Base-by-base conservation (phyloP, 2,113 vertebrate species). In the Dunckerocampus dactyliophorus region DNA sequence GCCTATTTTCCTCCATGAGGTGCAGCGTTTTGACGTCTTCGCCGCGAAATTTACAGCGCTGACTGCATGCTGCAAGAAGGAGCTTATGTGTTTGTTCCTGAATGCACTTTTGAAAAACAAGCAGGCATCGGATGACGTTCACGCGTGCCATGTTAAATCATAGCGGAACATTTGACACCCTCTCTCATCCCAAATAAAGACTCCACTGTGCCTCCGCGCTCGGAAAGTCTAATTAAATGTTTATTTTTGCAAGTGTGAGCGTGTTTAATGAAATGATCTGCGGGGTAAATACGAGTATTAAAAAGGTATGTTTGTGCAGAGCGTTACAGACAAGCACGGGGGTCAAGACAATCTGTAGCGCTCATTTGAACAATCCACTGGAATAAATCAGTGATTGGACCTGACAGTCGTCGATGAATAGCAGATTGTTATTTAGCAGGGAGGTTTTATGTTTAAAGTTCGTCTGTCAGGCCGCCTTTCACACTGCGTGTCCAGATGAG, bases 91-190 rank as follows among this genome's bases (percentile, higher is more conserved):
- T 56, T 56, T 56, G 37, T 42, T 56, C 19, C 34, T 21, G n/a
- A 56, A 56, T 4, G 54, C 54, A 21, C 54, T 56, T 56, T 56
- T 56, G n/a, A 56, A 56, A 56, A 42, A 56, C 34, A 34, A 56
- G 17, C 34, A 39, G 53, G 53, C 54, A 56, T 42, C 34, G 14
- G 19, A 19, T 56, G 54, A 56, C 54, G 54, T 56, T n/a, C 37
- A 21, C 34, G 54, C 39, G 39, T 43, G 39, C 39, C 39, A 43
- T 56, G 50, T 73, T 65, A 67, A 81, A 75, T 79, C 81, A 69
- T 16, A n/a, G 62, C 42, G 68, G 67, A 83, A 85, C 59, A 72
- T 84, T 72, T 81, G 71, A 82, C 57, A 71, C 17, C 12, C 67
- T n/a, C 48, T 53, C 52, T 61, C 60, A 39, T 72, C 55, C 42